These are phyloP conservation scores for Channa maculata DNA, from an alignment of 2,113 vertebrate species.

Conservation along the genomic window DNA sequence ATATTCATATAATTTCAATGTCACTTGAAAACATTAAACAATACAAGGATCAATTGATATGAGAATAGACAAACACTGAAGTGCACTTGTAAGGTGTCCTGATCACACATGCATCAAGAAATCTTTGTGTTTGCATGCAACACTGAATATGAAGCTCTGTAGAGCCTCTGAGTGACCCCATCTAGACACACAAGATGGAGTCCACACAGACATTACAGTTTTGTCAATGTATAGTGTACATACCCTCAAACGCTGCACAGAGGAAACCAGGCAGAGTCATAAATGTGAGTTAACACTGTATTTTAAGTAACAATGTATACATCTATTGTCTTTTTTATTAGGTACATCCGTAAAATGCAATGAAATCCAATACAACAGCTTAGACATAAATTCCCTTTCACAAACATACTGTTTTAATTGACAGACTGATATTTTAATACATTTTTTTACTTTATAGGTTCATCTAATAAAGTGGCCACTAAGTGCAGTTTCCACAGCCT, in stretches of 20 bases:
- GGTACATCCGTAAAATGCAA: background rate
- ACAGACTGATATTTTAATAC: no score
- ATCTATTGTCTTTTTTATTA: background rate
- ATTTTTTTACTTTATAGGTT: no score
- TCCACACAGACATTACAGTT: constrained; percentile 42
- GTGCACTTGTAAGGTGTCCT: background rate
- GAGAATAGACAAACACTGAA: constrained; percentile 13
- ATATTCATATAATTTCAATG: background rate
- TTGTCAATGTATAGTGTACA: constrained; percentile 66
- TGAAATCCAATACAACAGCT: background rate
- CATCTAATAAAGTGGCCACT: background rate
- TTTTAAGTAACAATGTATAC: background rate
- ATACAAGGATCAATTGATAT: background rate
- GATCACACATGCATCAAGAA: constrained; percentile 38
- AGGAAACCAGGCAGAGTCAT: constrained; percentile 74
- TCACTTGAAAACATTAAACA: background rate
- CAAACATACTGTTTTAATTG: no score
- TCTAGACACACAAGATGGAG: constrained; percentile 47
- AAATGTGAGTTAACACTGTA: constrained; percentile 20
- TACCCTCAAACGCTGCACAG: constrained; percentile 85
- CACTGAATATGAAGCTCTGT: constrained; percentile 33
- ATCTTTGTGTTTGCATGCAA: constrained; percentile 46
- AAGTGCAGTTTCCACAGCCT: background rate
- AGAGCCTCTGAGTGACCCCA: constrained; percentile 20
- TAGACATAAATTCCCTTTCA: background rate